Percentiles rank a stretch among this genome's conserved stretches.
phyloP scores from a whole-genome alignment of 1,140 invertebrate species.

The Neodiprion fabricii region DNA sequence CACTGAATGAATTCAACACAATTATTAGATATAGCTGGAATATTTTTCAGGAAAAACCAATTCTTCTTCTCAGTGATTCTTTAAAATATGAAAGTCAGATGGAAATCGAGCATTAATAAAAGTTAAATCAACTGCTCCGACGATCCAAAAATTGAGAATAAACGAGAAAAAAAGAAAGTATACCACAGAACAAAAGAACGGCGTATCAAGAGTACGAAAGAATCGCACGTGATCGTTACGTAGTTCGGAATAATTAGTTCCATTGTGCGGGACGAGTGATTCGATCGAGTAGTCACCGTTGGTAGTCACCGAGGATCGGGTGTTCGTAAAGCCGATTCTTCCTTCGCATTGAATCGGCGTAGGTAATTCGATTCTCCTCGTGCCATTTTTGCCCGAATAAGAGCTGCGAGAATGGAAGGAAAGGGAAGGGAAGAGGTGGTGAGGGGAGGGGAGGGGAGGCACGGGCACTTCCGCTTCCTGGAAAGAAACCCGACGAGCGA shows the following conservation, averaged over 20 bases:
- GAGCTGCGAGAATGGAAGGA: neutral
- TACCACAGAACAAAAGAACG: too few species aligned
- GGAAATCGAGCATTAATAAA: too few species aligned
- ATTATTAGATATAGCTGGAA: too few species aligned
- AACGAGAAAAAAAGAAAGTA: too few species aligned
- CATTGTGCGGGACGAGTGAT: neutral
- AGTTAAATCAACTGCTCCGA: too few species aligned
- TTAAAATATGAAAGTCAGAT: too few species aligned
- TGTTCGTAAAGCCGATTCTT: constrained; percentile 3
- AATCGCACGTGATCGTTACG: neutral
- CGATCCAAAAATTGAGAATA: too few species aligned
- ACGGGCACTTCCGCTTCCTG: neutral
- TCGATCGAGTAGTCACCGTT: neutral
- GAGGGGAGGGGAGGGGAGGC: neutral
- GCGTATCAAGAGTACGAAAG: too few species aligned
- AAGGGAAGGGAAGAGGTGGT: neutral
- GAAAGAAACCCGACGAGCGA: neutral
- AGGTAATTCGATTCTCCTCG: constrained; percentile 5
- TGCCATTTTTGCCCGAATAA: constrained; percentile 18
- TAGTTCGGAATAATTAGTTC: neutral
- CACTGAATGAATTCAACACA: too few species aligned
- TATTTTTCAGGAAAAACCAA: too few species aligned
- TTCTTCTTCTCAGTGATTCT: too few species aligned
- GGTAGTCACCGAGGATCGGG: neutral
- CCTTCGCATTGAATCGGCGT: constrained; percentile 1